Evolutionary conservation across 2,113 vertebrate species (phyloP), one percentile per base, ranked within the genome.

Genomic region (Thalassarche chlororhynchos): DNA sequence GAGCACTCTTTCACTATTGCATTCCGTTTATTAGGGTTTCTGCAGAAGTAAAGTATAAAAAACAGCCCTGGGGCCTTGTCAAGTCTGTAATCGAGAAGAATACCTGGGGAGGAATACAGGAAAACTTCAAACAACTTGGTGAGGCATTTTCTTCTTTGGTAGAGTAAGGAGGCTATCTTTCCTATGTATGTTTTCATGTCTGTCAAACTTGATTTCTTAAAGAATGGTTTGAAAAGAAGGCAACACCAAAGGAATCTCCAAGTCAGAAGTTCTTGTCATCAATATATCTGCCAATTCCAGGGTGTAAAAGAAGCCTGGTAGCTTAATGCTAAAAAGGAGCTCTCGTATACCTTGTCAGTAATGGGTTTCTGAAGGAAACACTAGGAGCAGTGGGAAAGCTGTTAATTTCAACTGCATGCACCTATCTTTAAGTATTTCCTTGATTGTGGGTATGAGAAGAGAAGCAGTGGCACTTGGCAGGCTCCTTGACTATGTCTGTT

Each of bases 1-100:
- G 65, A 83, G 26, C 32, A 14, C 49, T 65, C 54, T 74, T 62
- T 58, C 60, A 79, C 68, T 70, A 68, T 82, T 90, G 34, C 14
- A 15, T 94, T 87, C 87, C 90, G 49, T 80, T 87, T 93, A 40
- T 61, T 90, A 99, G 99, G 97, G 98, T 99, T 86, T 99, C 98
- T 65, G 99, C 99, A 23, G 99, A 99, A 94, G 98, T 99, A 83
- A 99, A 99, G 88, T 99, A 99, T 89, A 99, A 98, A 96, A 99
- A 99, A 97, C 99, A 99, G 74, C 99, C 99, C 2, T 99, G 99
- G 99, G 99, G 99, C 36, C 97, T 99, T 94, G 86, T 99, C 76
- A 99, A 99, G 96, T 99, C 99, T 84, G 99, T 99, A 96, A 99
- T 99, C 6, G 99, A 99, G 87, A 99, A 99, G 98, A 99, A 99